These are phyloP conservation scores for Nannoperca obscura DNA, from an alignment of 2,797 vertebrate species.

Conservation along the genomic window DNA sequence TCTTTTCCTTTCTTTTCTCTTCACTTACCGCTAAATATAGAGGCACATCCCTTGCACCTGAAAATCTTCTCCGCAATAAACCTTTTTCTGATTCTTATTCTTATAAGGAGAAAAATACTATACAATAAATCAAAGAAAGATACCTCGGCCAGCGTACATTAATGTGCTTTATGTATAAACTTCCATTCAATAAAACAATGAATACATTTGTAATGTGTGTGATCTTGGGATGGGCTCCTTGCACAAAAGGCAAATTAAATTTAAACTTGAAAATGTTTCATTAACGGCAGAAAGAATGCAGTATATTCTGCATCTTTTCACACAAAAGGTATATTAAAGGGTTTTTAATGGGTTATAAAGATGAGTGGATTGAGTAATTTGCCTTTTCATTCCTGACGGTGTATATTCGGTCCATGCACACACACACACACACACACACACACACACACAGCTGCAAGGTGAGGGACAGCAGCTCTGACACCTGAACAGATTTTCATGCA, in stretches of 20 bases:
- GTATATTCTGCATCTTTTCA: neutral
- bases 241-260: neutral
- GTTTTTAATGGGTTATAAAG: neutral
- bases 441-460: neutral
- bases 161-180: no score
- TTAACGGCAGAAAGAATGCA: neutral
- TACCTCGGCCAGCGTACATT: no score
- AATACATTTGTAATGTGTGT: neutral
- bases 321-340: neutral
- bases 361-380: neutral
- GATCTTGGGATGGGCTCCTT: neutral
- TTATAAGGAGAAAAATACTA: neutral
- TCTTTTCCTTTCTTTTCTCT: no score
- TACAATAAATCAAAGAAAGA: no score
- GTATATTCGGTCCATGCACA: neutral
- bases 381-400: neutral
- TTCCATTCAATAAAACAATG: neutral
- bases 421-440: neutral
- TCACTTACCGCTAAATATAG: no score
- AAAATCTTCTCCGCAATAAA: no score
- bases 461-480: constrained; percentile 9
- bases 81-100: no score
- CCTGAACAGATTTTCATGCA: constrained; percentile 7
- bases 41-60: no score
- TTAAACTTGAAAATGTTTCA: neutral